Percentiles rank a stretch among this genome's conserved stretches.
Conservation (phyloP, 2,113 vertebrate species). For the Elaphurus davidianus region DNA sequence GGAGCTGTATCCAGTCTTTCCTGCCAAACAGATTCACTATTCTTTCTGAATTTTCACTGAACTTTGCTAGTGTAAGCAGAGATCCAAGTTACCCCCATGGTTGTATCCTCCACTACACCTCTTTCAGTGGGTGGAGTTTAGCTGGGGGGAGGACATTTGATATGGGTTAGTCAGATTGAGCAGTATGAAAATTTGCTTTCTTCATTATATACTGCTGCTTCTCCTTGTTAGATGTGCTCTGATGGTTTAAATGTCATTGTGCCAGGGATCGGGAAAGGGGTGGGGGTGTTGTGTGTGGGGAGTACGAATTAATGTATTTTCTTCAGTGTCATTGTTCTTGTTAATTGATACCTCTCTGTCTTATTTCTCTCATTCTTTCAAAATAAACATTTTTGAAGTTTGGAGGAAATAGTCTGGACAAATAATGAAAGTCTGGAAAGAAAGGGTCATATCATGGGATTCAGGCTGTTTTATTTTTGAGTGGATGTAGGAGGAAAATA, state of each 20-base stretch:
- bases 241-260: slow-evolving; percentile 53
- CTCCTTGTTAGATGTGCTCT: slow-evolving; percentile 67
- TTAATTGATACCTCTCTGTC: slow-evolving; percentile 71
- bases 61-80: slow-evolving; percentile 46
- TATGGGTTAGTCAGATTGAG: slow-evolving; percentile 43
- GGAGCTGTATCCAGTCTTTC: slow-evolving; percentile 26
- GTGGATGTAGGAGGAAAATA: not conserved
- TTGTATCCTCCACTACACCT: slow-evolving; percentile 18
- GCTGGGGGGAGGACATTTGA: not conserved
- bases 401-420: slow-evolving; percentile 70
- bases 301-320: slow-evolving; percentile 68
- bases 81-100: not conserved
- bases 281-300: slow-evolving; percentile 1
- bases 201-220: slow-evolving; percentile 68
- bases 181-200: slow-evolving; percentile 59
- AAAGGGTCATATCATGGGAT: not conserved
- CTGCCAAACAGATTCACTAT: not conserved
- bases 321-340: slow-evolving; percentile 71
- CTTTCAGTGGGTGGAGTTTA: not conserved
- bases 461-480: not conserved
- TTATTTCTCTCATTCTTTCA: slow-evolving; percentile 67
- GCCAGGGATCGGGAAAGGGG: slow-evolving; percentile 50
- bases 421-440: slow-evolving; percentile 46
- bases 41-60: slow-evolving; percentile 23
- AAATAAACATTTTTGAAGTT: slow-evolving; percentile 85